Evolutionary conservation across 1,140 invertebrate species (phyloP), one percentile per base, ranked within the genome.

Genomic region (Onthophagus taurus): DNA sequence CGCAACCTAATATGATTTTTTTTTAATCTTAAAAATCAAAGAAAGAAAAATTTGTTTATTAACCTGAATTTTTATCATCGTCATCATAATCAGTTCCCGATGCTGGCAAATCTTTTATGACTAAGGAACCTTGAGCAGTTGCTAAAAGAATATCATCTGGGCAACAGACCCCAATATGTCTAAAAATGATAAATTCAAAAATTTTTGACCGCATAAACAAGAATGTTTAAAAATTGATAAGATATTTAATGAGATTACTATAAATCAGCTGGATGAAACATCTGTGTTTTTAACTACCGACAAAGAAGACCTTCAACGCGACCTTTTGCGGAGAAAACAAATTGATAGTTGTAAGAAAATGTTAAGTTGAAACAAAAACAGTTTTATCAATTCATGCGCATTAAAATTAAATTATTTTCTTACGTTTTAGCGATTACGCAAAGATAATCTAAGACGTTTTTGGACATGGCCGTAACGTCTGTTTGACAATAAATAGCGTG

Each of bases 341-440:
- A n/a, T n/a, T n/a, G n/a, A n/a, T n/a, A n/a, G n/a, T n/a, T n/a
- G n/a, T n/a, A n/a, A n/a, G n/a, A n/a, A n/a, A n/a, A n/a, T n/a
- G n/a, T n/a, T n/a, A n/a, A n/a, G n/a, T n/a, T n/a, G n/a, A n/a
- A n/a, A n/a, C n/a, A n/a, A n/a, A n/a, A n/a, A n/a, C n/a, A n/a
- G n/a, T n/a, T n/a, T n/a, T n/a, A n/a, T n/a, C n/a, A n/a, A n/a
- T n/a, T n/a, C n/a, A n/a, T n/a, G n/a, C n/a, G n/a, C n/a, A n/a
- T n/a, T n/a, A n/a, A n/a, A n/a, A n/a, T n/a, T n/a, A n/a, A n/a
- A n/a, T n/a, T n/a, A n/a, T n/a, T 18, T 41, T 65, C 72, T 68
- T 60, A 81, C 79, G 68, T 67, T 31, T 69, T 60, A 42, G 78
- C 68, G 42, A 83, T 81, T 11, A 81, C 69, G 54, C 81, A 83